Evolutionary conservation across 2,113 vertebrate genomes (phyloP).

Genomic region (Entosphenus tridentatus): DNA sequence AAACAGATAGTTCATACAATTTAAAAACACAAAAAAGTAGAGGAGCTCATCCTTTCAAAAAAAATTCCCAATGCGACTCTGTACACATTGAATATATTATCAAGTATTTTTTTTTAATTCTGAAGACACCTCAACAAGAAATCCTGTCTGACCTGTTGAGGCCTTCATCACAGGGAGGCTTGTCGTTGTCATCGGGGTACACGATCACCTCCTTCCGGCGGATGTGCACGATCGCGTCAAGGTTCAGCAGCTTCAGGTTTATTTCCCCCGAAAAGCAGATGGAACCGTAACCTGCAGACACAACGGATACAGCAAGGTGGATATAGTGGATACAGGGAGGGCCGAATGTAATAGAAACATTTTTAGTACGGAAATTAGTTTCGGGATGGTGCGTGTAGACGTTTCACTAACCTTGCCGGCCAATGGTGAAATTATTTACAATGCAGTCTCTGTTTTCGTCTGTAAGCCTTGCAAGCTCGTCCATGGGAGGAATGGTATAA

Average conservation of each 20-base stretch:
- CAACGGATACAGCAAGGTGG: background rate
- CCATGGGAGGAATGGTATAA: conserved; percentile 76
- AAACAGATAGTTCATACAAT: background rate
- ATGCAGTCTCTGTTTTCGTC: conserved; percentile 46
- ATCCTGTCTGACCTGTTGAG: conserved; percentile 48
- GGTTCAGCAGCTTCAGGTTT: conserved; percentile 47
- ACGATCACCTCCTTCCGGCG: conserved; percentile 81
- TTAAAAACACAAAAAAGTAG: background rate
- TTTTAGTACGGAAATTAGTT: too few species aligned
- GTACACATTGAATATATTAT: background rate
- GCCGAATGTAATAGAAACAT: too few species aligned
- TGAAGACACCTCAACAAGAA: background rate
- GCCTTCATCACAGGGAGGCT: conserved; percentile 51
- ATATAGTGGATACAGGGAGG: too few species aligned
- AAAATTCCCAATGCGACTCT: background rate
- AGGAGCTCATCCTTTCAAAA: background rate
- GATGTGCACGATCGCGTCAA: conserved; percentile 79
- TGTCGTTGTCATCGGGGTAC: conserved; percentile 60
- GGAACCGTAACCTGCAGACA: conserved; percentile 52
- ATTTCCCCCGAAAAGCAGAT: conserved; percentile 66
- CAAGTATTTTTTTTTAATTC: too few species aligned
- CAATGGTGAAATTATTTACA: conserved; percentile 67
- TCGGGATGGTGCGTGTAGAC: too few species aligned
- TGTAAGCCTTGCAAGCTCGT: conserved; percentile 46
- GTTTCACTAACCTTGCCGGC: conserved; percentile 45